phyloP scores from a whole-genome alignment of 2,888 invertebrate genomes.

The Drosophila percnosoma region DNA sequence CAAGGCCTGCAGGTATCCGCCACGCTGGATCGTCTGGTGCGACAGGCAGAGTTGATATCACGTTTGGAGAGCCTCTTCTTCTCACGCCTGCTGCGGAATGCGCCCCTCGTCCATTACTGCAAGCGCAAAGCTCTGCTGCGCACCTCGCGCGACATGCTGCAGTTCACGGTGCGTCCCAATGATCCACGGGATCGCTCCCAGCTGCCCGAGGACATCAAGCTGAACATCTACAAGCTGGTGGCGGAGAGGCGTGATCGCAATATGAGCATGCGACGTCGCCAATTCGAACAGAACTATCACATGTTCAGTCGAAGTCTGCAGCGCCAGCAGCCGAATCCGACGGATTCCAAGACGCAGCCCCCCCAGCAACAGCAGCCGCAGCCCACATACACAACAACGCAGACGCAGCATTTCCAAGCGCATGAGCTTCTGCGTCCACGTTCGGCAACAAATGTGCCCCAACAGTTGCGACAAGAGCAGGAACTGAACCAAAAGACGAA shows the following conservation, averaged over 20 bases:
- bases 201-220: slow-evolving; percentile 90
- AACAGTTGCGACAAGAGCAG: slow-evolving; percentile 68
- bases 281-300: slow-evolving; percentile 84
- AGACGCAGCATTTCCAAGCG: slow-evolving; percentile 55
- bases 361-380: slow-evolving; percentile 17
- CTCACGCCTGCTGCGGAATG: slow-evolving; percentile 89
- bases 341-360: slow-evolving; percentile 6
- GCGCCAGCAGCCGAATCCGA: slow-evolving; percentile 55
- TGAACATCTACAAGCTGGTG: slow-evolving; percentile 90
- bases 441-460: slow-evolving; percentile 82
- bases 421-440: slow-evolving; percentile 80
- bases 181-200: slow-evolving; percentile 91
- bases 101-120: slow-evolving; percentile 88
- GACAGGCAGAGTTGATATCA: slow-evolving; percentile 93
- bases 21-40: slow-evolving; percentile 91
- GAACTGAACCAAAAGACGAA: slow-evolving; percentile 74
- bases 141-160: slow-evolving; percentile 90
- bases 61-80: slow-evolving; percentile 93
- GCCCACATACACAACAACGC: neutral
- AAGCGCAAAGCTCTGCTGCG: slow-evolving; percentile 91
- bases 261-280: slow-evolving; percentile 85
- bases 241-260: slow-evolving; percentile 88
- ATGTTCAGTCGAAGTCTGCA: slow-evolving; percentile 82
- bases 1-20: slow-evolving; percentile 92
- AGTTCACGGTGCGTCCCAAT: slow-evolving; percentile 91